These are phyloP conservation scores for Parnassius orleans DNA, from an alignment of 2,888 invertebrate genomes.

Conservation along the genomic window DNA sequence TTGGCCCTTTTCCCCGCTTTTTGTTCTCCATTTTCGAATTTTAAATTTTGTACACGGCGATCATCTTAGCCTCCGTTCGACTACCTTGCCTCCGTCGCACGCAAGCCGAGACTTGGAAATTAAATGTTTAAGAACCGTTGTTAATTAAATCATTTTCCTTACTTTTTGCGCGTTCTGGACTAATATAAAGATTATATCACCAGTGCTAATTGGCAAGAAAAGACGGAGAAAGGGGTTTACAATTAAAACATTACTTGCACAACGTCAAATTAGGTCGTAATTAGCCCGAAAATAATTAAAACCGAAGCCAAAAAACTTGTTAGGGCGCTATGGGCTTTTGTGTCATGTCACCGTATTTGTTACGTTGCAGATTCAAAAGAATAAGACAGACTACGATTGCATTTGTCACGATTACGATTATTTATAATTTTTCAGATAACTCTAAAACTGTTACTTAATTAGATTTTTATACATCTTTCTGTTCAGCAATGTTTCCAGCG, in stretches of 20 bases:
- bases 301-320: slow-evolving; percentile 71
- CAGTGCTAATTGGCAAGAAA: slow-evolving; percentile 58
- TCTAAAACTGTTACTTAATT: no score
- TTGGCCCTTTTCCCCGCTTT: slow-evolving; percentile 59
- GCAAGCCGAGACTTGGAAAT: slow-evolving; percentile 25
- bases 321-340: slow-evolving; percentile 67
- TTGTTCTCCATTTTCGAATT: slow-evolving; percentile 63
- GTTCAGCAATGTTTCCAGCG: no score
- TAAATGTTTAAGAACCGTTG: slow-evolving; percentile 25
- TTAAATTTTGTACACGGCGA: slow-evolving; percentile 54
- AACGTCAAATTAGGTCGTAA: slow-evolving; percentile 74
- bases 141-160: slow-evolving; percentile 37
- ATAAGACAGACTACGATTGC: background rate
- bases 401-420: no score
- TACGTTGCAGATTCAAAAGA: slow-evolving; percentile 15
- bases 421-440: no score
- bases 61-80: slow-evolving; percentile 35
- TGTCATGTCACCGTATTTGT: slow-evolving; percentile 45
- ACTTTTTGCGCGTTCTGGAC: slow-evolving; percentile 26
- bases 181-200: slow-evolving; percentile 62
- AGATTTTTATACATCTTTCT: no score
- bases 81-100: slow-evolving; percentile 20
- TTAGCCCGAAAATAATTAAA: slow-evolving; percentile 71
- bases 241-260: slow-evolving; percentile 76
- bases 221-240: slow-evolving; percentile 56